Conservation (phyloP, 2,797 vertebrate genomes). For the Babyrousa celebensis region DNA sequence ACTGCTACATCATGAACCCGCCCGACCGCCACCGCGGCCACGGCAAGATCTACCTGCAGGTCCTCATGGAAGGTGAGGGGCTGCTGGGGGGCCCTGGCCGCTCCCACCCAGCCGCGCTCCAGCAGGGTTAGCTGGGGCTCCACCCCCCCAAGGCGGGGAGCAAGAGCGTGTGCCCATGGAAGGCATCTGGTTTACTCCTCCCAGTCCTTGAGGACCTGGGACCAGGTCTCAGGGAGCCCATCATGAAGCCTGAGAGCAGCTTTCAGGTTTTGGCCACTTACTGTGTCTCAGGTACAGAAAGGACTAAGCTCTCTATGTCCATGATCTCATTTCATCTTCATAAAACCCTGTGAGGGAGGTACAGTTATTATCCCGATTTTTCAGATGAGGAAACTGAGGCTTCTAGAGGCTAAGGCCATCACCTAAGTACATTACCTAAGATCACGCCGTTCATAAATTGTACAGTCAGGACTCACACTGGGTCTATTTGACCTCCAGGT, state of each 20-base stretch:
- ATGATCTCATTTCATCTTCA: not conserved
- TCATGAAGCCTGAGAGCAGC: not conserved
- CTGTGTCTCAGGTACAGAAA: not conserved
- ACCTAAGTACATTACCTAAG: not conserved
- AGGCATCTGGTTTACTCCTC: not conserved
- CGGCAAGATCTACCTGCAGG: constrained; percentile 93
- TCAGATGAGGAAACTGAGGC: constrained; percentile 5
- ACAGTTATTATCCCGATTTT: not conserved
- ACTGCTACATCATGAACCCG: constrained; percentile 97
- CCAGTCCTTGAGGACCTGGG: not conserved
- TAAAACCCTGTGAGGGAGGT: not conserved
- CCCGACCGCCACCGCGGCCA: constrained; percentile 96
- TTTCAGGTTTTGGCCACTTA: not conserved
- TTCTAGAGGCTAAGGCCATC: not conserved
- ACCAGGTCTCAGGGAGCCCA: not conserved
- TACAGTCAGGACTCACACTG: not conserved
- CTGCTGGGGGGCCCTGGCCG: constrained; percentile 51
- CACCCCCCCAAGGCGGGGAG: not conserved
- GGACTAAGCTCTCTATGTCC: too few species aligned
- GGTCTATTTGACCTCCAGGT: not conserved
- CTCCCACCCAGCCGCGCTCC: not conserved
- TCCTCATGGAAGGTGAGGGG: constrained; percentile 96
- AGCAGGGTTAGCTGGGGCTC: not conserved
- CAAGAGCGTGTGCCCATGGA: too few species aligned
- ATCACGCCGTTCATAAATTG: not conserved